These are phyloP conservation scores for Labrus mixtus DNA, from an alignment of 2,113 vertebrate species.

Conservation along the genomic window DNA sequence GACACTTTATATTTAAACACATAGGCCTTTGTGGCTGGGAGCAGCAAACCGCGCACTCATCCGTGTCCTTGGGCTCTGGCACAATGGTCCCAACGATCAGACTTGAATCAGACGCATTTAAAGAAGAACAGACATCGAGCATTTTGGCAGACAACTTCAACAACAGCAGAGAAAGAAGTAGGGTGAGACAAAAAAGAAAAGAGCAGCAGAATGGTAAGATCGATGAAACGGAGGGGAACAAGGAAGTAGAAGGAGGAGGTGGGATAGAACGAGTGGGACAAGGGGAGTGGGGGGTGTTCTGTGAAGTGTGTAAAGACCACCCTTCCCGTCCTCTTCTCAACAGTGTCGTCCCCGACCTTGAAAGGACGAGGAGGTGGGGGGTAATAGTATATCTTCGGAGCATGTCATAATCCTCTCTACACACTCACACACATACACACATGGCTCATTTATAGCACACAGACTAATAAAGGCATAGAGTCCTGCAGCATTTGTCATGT, in stretches of 20 bases:
- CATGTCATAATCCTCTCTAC: conserved; percentile 46
- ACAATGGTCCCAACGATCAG: conserved; percentile 21
- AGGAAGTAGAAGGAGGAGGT: background rate
- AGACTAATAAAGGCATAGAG: conserved; percentile 9
- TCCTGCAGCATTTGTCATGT: background rate
- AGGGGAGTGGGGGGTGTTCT: conserved; percentile 28
- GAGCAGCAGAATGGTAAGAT: background rate
- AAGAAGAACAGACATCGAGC: background rate
- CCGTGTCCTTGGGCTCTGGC: conserved; percentile 34
- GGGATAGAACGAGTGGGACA: conserved; percentile 1
- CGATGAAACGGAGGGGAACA: background rate
- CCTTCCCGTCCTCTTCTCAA: conserved; percentile 26
- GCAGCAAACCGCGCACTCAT: conserved; percentile 6
- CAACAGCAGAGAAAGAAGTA: background rate
- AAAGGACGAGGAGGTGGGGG: conserved; percentile 45
- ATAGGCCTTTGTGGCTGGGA: background rate
- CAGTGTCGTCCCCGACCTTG: conserved; percentile 52
- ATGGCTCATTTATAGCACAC: background rate
- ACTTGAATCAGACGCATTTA: conserved; percentile 15
- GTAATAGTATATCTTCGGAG: conserved; percentile 33
- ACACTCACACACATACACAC: background rate
- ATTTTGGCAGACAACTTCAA: background rate
- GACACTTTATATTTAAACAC: background rate
- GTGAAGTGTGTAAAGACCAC: conserved; percentile 53
- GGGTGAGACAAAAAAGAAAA: background rate